Evolutionary conservation across 2,797 vertebrate species (phyloP).

Genomic region (Astyanax mexicanus): DNA sequence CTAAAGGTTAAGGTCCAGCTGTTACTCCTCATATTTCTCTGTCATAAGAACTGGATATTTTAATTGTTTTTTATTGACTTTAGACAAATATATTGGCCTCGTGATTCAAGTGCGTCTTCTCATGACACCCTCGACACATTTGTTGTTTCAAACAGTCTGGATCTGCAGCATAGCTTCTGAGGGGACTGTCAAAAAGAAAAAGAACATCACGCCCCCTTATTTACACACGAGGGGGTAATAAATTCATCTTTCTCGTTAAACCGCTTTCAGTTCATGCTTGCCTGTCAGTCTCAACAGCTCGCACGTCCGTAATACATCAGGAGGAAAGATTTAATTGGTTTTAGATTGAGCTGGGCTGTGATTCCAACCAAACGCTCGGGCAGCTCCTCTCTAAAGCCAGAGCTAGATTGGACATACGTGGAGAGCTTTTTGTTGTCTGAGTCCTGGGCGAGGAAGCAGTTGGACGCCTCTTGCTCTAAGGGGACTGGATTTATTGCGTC

Average conservation of each 20-base stretch:
- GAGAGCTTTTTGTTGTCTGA: constrained; percentile 12
- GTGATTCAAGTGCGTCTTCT: neutral
- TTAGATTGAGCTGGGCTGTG: constrained; percentile 31
- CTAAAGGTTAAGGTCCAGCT: neutral
- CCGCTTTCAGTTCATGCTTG: constrained; percentile 22
- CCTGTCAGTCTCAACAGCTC: constrained; percentile 23
- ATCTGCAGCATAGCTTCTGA: constrained; percentile 12
- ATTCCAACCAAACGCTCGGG: constrained; percentile 35
- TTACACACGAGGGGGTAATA: constrained; percentile 24
- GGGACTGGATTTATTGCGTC: constrained; percentile 16
- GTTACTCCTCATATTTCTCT: neutral
- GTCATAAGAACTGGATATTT: neutral
- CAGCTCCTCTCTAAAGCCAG: constrained; percentile 6
- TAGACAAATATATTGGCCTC: constrained; percentile 11
- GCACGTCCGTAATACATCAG: constrained; percentile 44
- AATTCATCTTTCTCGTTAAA: constrained; percentile 38
- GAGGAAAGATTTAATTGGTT: constrained; percentile 48
- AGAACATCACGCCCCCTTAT: constrained; percentile 2
- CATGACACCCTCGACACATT: neutral
- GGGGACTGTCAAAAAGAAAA: neutral
- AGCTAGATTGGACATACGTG: constrained; percentile 29
- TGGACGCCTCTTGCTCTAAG: neutral
- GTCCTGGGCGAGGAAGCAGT: constrained; percentile 17
- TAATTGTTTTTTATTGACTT: constrained; percentile 20
- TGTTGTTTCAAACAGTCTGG: neutral